Evolutionary conservation across 1,140 invertebrate species (phyloP), one percentile per base, ranked within the genome.

Genomic region (Limonius californicus): DNA sequence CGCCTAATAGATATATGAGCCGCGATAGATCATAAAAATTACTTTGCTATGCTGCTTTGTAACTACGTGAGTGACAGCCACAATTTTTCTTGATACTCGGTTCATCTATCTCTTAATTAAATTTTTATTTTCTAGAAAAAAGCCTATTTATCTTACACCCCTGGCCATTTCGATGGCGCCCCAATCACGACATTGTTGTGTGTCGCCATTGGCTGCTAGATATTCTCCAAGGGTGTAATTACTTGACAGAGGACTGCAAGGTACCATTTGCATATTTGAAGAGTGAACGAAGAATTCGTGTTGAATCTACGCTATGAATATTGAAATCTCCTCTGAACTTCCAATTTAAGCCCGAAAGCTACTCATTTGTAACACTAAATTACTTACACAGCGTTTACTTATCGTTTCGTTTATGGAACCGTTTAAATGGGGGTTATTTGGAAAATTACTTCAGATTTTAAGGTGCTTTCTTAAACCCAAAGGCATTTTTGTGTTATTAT

Each of bases 301-400:
- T 54, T 54, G 63, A 64, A 67, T 67, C 64, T 62, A 53, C 45
- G 21, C 58, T 57, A 67, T 67, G 62, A 67, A 67, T 67, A 67
- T 64, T 67, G 62, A 67, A 61, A 50, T 56, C 57, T 60, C 55
- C 60, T 55, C 62, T 57, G 60, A 58, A 64, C 62, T 55, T 60
- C 57, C 55, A 64, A 64, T 64, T 64, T 60, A 64, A 27, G 3
- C 23, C 9, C 23, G 9, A 27, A 27, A 27, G 23, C 23, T 27
- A 27, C 9, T 27, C 23, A 27, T 27, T 27, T 27, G 9, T 9
- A 4, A 27, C 9, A 27, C 3, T 27, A 27, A 27, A 27, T 27
- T 27, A 27, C 23, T 27, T 9, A 27, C 23, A 27, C 23, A 27
- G 9, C 23, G 23, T 27, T 27, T 27, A 27, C 23, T 9, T 27